phyloP scores from a whole-genome alignment of 1,140 invertebrate species.

The Eufriesea mexicana region DNA sequence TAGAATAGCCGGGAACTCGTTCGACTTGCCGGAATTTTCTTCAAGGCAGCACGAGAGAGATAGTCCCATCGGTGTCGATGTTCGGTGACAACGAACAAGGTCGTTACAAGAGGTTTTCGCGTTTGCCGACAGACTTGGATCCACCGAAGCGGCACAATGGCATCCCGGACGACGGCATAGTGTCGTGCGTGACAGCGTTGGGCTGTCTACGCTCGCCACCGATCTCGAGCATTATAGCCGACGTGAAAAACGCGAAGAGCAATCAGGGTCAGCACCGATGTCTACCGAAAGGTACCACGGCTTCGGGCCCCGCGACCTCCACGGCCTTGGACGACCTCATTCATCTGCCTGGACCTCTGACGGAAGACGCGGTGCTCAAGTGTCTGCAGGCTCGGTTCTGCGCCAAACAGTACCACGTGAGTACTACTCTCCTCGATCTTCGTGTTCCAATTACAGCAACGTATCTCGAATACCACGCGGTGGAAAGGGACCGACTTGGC shows the following conservation, averaged over 20 bases:
- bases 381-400: conserved; percentile 94
- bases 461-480: no score
- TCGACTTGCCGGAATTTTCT: no score
- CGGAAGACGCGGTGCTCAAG: conserved; percentile 95
- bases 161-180: conserved; percentile 75
- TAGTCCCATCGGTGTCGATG: no score
- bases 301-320: conserved; percentile 60
- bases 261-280: conserved; percentile 74
- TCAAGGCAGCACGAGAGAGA: no score
- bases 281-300: conserved; percentile 64
- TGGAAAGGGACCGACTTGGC: no score
- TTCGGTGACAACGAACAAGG: no score
- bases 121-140: conserved; percentile 73
- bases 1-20: no score
- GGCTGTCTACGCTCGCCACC: conserved; percentile 76
- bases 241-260: conserved; percentile 75
- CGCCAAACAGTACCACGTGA: conserved; percentile 93
- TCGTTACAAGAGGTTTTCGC: background rate
- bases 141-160: conserved; percentile 73
- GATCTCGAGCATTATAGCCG: conserved; percentile 77
- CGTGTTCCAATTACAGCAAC: no score
- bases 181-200: conserved; percentile 79
- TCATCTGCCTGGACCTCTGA: conserved; percentile 94
- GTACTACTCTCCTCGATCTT: conserved; percentile 63
- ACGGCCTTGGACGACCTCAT: conserved; percentile 92